phyloP scores from a whole-genome alignment of 2,113 vertebrate genomes.

The Phaethornis superciliosus region DNA sequence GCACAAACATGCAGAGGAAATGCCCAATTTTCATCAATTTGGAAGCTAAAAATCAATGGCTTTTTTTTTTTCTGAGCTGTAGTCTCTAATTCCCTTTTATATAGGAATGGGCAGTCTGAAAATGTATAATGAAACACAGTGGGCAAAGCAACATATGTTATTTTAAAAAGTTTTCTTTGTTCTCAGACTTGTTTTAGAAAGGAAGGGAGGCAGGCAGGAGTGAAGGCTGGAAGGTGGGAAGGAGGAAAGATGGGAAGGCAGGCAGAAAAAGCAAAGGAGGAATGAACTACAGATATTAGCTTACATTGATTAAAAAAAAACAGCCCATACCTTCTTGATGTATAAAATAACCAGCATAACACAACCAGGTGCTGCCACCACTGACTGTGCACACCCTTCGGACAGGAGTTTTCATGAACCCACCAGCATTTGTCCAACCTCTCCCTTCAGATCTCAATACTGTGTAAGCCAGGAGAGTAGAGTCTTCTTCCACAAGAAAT shows the following conservation, averaged over 20 bases:
- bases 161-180: neutral
- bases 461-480: neutral
- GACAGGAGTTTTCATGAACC: too few relatives aligned
- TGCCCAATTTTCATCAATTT: fast-evolving
- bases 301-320: neutral
- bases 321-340: neutral
- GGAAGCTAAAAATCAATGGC: neutral
- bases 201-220: neutral
- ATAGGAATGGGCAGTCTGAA: neutral
- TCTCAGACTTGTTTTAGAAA: neutral
- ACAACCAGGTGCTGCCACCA: neutral
- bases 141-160: neutral
- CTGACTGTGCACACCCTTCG: too few relatives aligned
- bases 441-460: neutral
- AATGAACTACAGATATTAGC: neutral
- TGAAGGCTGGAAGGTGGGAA: neutral
- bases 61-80: neutral
- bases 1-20: fast-evolving
- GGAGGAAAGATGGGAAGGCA: neutral
- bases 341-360: neutral
- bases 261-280: too few relatives aligned
- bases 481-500: fast-evolving
- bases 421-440: neutral
- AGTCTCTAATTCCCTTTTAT: neutral
- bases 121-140: neutral